Conservation (phyloP, 2,888 invertebrate genomes). For the Polylopha cassiicola region DNA sequence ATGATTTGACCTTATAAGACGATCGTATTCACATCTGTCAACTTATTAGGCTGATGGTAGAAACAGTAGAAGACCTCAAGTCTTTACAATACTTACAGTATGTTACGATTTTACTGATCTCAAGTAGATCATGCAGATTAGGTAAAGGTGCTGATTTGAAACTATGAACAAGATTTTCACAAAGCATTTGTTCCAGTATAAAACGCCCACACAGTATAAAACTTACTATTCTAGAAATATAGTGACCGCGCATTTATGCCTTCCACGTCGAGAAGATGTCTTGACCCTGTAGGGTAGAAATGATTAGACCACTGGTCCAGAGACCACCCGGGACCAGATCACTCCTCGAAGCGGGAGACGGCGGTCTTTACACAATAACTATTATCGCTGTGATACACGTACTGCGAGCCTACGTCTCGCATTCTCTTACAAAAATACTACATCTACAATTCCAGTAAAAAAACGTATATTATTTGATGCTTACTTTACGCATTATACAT, state of each 20-base stretch:
- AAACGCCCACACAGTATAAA: slow-evolving; percentile 55
- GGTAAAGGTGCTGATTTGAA: slow-evolving; percentile 26
- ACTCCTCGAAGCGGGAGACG: slow-evolving; percentile 48
- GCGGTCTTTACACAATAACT: slow-evolving; percentile 55
- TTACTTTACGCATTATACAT: slow-evolving; percentile 64
- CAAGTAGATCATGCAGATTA: slow-evolving; percentile 9
- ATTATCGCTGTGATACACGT: slow-evolving; percentile 78
- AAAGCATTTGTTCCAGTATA: slow-evolving; percentile 58
- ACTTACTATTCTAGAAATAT: slow-evolving; percentile 57
- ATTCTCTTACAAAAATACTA: slow-evolving; percentile 72
- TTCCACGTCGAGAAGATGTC: slow-evolving; percentile 50
- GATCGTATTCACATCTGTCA: slow-evolving; percentile 17
- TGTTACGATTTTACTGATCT: slow-evolving; percentile 6
- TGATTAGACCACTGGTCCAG: too few relatives aligned
- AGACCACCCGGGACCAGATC: slow-evolving; percentile 35
- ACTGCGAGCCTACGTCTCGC: slow-evolving; percentile 51
- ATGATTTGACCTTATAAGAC: slow-evolving; percentile 37
- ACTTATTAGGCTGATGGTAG: background rate
- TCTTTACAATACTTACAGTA: slow-evolving; percentile 16
- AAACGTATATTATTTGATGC: slow-evolving; percentile 67
- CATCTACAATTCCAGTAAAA: slow-evolving; percentile 70
- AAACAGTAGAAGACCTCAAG: slow-evolving; percentile 14
- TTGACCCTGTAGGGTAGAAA: slow-evolving; percentile 30
- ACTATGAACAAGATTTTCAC: slow-evolving; percentile 39
- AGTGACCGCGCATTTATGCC: slow-evolving; percentile 42